Evolutionary conservation across 2,888 invertebrate species (phyloP), one percentile per base, ranked within the genome.

Genomic region (Digitonthophagus gazella): DNA sequence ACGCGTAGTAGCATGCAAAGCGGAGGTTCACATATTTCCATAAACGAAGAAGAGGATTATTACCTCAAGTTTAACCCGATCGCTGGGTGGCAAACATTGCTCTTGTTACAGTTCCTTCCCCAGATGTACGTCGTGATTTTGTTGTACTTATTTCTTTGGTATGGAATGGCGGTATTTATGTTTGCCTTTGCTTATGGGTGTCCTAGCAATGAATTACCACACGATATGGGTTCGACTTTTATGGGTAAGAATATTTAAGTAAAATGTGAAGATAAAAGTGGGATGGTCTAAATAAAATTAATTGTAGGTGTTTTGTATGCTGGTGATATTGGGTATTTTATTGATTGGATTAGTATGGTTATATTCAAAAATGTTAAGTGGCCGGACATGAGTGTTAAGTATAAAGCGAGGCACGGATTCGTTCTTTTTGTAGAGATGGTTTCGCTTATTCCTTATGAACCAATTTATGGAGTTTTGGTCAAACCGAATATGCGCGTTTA

Each of bases 261-360:
- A 15, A 65, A 55, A n/a, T n/a, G n/a, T n/a, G n/a, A n/a, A n/a
- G n/a, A n/a, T n/a, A n/a, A n/a, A n/a, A n/a, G n/a, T n/a, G n/a
- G n/a, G n/a, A n/a, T n/a, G n/a, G n/a, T 19, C 19, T 0, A 28
- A 15, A 16, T 11, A 15, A 57, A 16, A 16, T 44, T 16, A 5
- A 19, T 71, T 71, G 6, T 57, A 71, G 71, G 18, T 58, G 15
- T 71, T 18, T 19, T 71, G 11, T 68, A 69, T 19, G 64, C 67
- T 1, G 68, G 68, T 57, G 71, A 71, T 14, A 3, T 71, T 2
- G 57, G 68, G 16, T 71, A 71, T 61, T 58, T 71, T 20, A n/a
- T 68, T 18, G 71, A 71, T 61, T 22, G 68, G 18, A 57, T 69
- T 18, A 64, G 18, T 22, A 71, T 71, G 71, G 18, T 69, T 2